Conservation (phyloP, 1,140 invertebrate genomes). For the Tetragonula clypearis region DNA sequence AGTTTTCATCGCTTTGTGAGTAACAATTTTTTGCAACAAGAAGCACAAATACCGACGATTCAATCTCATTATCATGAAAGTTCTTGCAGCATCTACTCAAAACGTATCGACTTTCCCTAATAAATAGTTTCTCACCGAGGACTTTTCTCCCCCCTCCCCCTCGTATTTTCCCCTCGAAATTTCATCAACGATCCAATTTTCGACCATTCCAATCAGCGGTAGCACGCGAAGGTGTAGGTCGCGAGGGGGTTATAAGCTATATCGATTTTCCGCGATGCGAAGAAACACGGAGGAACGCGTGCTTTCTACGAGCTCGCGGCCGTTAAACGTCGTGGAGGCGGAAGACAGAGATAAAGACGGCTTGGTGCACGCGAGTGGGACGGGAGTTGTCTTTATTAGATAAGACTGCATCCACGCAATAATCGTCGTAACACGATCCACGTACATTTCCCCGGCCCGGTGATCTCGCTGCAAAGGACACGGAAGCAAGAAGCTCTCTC, state of each 20-base stretch:
- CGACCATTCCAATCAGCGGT: neutral
- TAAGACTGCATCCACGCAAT: conserved; percentile 20
- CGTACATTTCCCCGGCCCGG: neutral
- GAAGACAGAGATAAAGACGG: conserved; percentile 30
- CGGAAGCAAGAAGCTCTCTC: neutral
- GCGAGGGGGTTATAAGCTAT: conserved; percentile 28
- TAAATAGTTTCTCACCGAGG: neutral
- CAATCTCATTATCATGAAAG: neutral
- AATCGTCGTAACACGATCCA: conserved; percentile 31
- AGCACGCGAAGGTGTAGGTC: neutral
- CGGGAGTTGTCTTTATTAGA: conserved; percentile 32
- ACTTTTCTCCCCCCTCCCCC: neutral
- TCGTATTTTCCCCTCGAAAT: neutral
- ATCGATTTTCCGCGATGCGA: conserved; percentile 20
- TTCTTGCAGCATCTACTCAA: neutral
- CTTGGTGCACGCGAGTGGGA: neutral
- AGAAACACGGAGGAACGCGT: conserved; percentile 6
- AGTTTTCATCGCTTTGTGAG: too few species aligned
- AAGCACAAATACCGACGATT: neutral
- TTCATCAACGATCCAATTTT: neutral
- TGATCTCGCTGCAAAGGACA: neutral
- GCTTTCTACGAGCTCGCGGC: neutral
- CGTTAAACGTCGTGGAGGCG: neutral
- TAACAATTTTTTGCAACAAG: too few species aligned
- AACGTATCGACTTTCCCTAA: neutral